A percentile compares a stretch with the other conserved stretches of the same genome.
These are phyloP conservation scores for Papilio gigon DNA, from an alignment of 2,888 invertebrate species.

Conservation along the genomic window DNA sequence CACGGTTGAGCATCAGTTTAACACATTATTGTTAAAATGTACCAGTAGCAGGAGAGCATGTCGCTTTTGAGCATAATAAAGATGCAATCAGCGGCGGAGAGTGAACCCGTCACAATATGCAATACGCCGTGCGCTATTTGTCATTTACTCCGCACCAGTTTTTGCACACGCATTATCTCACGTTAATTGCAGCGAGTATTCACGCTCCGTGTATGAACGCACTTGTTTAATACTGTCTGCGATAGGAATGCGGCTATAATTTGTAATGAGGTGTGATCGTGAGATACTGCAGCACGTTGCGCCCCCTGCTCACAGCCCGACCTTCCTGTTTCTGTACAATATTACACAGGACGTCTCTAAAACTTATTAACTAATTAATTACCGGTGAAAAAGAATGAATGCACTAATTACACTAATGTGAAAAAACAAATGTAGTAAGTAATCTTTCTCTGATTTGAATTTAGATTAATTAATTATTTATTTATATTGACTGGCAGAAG, in stretches of 20 bases:
- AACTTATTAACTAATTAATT: not conserved
- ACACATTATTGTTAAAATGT: constrained; percentile 13
- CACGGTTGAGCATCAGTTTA: not conserved
- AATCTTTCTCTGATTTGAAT: not conserved
- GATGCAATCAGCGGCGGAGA: constrained; percentile 16
- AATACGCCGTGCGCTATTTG: constrained; percentile 58
- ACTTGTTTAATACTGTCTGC: constrained; percentile 65
- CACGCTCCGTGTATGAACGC: constrained; percentile 44
- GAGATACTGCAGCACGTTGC: constrained; percentile 45
- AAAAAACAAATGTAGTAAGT: not conserved
- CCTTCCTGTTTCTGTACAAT: not conserved
- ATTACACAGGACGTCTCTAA: not conserved
- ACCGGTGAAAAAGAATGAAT: too few species aligned
- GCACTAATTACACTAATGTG: not conserved
- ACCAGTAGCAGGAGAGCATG: not conserved
- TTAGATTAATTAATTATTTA: not conserved
- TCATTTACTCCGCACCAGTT: constrained; percentile 66
- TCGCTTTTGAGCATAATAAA: constrained; percentile 23
- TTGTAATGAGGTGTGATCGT: constrained; percentile 78
- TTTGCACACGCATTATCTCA: constrained; percentile 65
- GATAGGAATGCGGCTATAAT: constrained; percentile 80
- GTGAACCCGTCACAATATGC: constrained; percentile 31
- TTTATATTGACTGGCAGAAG: not conserved
- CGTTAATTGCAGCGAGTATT: constrained; percentile 62
- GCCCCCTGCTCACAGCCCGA: constrained; percentile 25